A percentile compares a stretch with the other conserved stretches of the same genome.
These are phyloP conservation scores for Dinomys branickii DNA, from an alignment of 2,113 vertebrate species.

Conservation along the genomic window DNA sequence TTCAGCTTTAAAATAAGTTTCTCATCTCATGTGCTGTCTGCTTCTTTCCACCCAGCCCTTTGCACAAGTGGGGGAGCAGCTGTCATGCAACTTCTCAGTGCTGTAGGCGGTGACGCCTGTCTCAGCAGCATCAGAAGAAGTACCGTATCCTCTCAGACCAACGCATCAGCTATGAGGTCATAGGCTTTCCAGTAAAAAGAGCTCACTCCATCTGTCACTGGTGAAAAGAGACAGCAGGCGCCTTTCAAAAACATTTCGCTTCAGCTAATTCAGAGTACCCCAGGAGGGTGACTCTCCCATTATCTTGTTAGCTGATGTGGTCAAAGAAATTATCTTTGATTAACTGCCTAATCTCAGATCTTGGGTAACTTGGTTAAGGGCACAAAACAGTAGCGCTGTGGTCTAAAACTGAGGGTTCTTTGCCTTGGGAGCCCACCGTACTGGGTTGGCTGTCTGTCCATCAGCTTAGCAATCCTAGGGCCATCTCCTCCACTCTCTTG, in stretches of 20 bases:
- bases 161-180: neutral
- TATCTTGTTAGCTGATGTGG: neutral
- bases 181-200: neutral
- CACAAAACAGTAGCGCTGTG: neutral
- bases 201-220: neutral
- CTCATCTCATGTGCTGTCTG: slow-evolving; percentile 70
- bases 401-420: neutral
- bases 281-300: neutral
- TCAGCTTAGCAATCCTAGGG: neutral
- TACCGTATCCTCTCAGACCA: neutral
- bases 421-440: neutral
- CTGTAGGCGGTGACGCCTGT: neutral
- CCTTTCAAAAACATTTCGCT: neutral
- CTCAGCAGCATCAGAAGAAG: neutral
- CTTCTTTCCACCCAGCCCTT: neutral
- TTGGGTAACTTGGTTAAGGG: neutral
- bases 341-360: neutral
- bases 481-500: no score
- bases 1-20: slow-evolving; percentile 81
- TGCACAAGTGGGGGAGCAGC: neutral
- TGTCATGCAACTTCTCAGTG: neutral
- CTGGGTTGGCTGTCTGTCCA: fast-evolving
- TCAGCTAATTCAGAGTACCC: neutral
- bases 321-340: slow-evolving; percentile 10
- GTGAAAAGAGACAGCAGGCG: neutral